Evolutionary conservation across 2,113 vertebrate species (phyloP), one percentile per base, ranked within the genome.

Genomic region (Colius striatus): DNA sequence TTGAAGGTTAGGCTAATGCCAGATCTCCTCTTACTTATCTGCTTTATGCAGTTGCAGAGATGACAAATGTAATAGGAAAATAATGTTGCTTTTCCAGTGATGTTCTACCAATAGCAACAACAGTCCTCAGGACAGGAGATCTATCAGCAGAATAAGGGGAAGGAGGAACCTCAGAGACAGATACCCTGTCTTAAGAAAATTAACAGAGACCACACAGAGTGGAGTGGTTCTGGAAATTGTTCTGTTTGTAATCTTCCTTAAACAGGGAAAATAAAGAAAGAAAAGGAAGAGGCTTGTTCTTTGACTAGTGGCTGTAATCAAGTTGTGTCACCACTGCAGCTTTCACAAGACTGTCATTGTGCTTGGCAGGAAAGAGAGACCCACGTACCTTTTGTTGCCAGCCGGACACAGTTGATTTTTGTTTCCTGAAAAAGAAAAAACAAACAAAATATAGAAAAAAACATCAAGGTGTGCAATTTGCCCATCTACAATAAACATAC

Each of bases 331-430:
- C 87, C 87, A 96, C 86, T 89, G 77, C 74, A 96, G 67, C 87
- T 66, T 71, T 79, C 62, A 80, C 43, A 50, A 54, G 58, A 68
- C 70, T 57, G 55, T 36, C 6, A 41, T 43, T 29, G 47, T 75
- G 50, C 17, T 89, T 84, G 71, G 78, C 77, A 96, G 89, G 61
- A 89, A 63, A 94, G 79, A 54, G 58, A 95, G 60, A 96, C 63
- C 65, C 90, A 98, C 98, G 54, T 99, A 99, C 99, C 99, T 99
- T 99, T 99, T 27, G 98, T 99, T 77, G 99, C 99, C 96, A 99
- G 98, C 60, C 99, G 98, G 90, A 99, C 98, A 82, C 99, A 99
- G 98, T 99, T 99, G 98, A 99, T 99, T 98, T 99, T 99, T 92
- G 98, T 99, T 97, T 99, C 99, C 99, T 99, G 98, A 51, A 95